Evolutionary conservation across 2,888 invertebrate species (phyloP).

Genomic region (Crematogaster levior): DNA sequence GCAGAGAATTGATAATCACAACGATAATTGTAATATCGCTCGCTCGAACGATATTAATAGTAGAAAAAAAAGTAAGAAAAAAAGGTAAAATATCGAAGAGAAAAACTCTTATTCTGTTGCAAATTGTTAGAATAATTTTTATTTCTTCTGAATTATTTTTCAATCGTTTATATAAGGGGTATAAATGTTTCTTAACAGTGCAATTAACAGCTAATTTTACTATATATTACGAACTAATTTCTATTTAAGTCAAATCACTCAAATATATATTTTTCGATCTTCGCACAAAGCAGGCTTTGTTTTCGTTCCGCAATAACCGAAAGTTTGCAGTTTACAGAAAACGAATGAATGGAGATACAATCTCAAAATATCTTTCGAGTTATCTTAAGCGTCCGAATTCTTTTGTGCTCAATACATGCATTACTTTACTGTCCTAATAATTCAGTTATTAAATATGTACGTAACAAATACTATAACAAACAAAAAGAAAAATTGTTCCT

Average conservation of each 20-base stretch:
- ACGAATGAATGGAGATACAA: background rate
- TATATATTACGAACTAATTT: constrained; percentile 49
- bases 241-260: constrained; percentile 45
- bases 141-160: constrained; percentile 54
- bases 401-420: constrained; percentile 70
- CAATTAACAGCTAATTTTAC: constrained; percentile 57
- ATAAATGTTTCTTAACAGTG: constrained; percentile 61
- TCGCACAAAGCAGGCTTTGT: constrained; percentile 16
- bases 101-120: constrained; percentile 43
- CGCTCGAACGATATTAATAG: background rate
- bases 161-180: constrained; percentile 52
- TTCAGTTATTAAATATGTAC: constrained; percentile 25
- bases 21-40: background rate
- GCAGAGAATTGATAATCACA: background rate
- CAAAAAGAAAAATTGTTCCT: constrained; percentile 21
- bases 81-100: background rate
- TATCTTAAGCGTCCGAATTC: background rate
- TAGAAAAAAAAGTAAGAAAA: constrained; percentile 38
- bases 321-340: constrained; percentile 6
- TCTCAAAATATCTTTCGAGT: constrained; percentile 12
- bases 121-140: constrained; percentile 60
- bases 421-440: constrained; percentile 54
- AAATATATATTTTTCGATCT: constrained; percentile 21
- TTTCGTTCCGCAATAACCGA: background rate
- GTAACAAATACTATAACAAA: constrained; percentile 45